phyloP scores from a whole-genome alignment of 2,888 invertebrate species.

The Latrodectus hesperus region DNA sequence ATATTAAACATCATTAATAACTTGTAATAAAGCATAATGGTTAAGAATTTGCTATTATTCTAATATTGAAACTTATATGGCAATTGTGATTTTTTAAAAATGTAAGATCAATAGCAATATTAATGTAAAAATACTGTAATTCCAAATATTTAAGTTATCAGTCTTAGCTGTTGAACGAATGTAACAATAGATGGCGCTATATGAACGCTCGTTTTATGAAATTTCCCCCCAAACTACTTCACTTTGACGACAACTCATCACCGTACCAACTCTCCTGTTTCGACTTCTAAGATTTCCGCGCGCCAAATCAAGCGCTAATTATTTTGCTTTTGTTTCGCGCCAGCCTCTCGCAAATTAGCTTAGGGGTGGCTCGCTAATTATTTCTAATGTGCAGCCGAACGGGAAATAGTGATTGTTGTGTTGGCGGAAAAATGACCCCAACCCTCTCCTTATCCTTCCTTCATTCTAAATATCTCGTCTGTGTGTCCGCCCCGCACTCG shows the following conservation, averaged over 20 bases:
- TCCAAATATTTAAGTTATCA: too few species aligned
- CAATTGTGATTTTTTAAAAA: too few species aligned
- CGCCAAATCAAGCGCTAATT: constrained; percentile 45
- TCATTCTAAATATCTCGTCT: constrained; percentile 10
- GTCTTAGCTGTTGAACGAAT: too few species aligned
- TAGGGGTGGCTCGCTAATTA: constrained; percentile 52
- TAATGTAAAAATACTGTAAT: too few species aligned
- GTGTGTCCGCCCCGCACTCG: neutral
- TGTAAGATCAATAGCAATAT: too few species aligned
- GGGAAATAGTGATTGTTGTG: constrained; percentile 64
- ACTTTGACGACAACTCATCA: neutral
- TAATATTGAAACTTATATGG: too few species aligned
- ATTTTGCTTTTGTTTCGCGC: constrained; percentile 59
- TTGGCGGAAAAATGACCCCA: constrained; percentile 58
- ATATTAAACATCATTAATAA: too few species aligned
- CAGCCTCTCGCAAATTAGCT: constrained; percentile 49
- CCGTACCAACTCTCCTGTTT: constrained; percentile 10
- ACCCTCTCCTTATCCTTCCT: constrained; percentile 20
- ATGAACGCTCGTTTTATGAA: neutral
- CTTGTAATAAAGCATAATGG: too few species aligned
- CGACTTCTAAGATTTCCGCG: constrained; percentile 53
- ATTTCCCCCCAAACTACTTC: neutral
- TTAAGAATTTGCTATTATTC: too few species aligned
- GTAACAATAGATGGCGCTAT: constrained; percentile 51
- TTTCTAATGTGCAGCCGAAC: constrained; percentile 66